Conservation (phyloP, 2,113 vertebrate species). For the rat (Rattus norvegicus) region DNA sequence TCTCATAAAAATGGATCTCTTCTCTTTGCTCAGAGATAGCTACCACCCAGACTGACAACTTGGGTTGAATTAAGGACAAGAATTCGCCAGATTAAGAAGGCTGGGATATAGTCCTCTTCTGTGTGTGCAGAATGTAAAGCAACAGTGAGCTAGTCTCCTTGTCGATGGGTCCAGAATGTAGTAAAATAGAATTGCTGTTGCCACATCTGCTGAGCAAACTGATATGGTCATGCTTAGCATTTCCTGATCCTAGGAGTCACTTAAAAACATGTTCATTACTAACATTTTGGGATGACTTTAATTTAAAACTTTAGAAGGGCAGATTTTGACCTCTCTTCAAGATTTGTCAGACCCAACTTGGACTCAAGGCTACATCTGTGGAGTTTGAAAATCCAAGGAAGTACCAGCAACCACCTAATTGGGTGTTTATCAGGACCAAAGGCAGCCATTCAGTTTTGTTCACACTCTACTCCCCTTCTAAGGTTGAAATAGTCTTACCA, state of each 20-base stretch:
- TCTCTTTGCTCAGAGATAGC: conserved; percentile 67
- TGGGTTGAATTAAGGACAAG: conserved; percentile 80
- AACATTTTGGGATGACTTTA: background rate
- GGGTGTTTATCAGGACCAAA: background rate
- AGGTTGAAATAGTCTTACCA: background rate
- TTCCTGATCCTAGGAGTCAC: conserved; percentile 73
- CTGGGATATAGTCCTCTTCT: conserved; percentile 61
- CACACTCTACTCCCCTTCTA: background rate
- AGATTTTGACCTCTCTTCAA: background rate
- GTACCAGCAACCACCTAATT: background rate
- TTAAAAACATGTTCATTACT: conserved; percentile 71
- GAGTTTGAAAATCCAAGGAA: background rate
- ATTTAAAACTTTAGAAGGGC: background rate
- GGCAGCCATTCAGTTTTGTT: background rate
- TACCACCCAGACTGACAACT: conserved; percentile 62
- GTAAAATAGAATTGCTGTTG: conserved; percentile 60
- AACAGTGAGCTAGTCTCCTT: conserved; percentile 46
- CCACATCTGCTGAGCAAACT: conserved; percentile 56
- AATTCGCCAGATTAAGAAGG: conserved; percentile 83
- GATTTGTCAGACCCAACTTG: background rate
- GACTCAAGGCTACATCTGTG: background rate
- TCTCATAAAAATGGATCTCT: conserved; percentile 75
- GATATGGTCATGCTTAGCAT: conserved; percentile 49
- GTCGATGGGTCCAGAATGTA: conserved; percentile 67
- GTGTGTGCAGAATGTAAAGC: conserved; percentile 69